Evolutionary conservation across 2,113 vertebrate species (phyloP), one percentile per base, ranked within the genome.

Genomic region (Psilopogon haemacephalus): DNA sequence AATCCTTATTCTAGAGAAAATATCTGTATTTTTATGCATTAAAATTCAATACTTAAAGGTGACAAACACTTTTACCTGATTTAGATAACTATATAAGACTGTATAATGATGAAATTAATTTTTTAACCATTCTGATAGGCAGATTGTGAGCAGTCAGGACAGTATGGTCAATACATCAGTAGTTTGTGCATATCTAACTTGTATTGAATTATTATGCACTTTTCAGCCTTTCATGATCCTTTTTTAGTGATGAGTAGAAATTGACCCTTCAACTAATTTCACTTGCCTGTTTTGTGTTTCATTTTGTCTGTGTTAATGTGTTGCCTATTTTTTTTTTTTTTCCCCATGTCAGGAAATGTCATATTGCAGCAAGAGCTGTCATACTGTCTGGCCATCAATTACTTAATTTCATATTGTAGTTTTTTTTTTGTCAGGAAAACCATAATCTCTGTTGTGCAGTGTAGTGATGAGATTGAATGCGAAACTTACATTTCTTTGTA

Each of bases 401-500:
- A 58, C 46, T 78, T 78, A 33, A 40, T 95, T 95, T 84, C 91
- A 63, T 92, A 55, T 92, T 74, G 16, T 60, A 72, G 37, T 3
- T 71, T 91, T 42, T 87, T 72, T 92, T 42, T 87, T 86, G 80
- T 42, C 52, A 88, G 60, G 62, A 89, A 62, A 93, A 93, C 33
- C 70, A 9, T 60, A 6, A 42, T 48, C 48, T 88, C 68, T 32
- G 2, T 60, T 89, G 70, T 68, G 75, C 93, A 94, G 80, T 42
- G 78, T 4, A 81, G 74, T 89, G 72, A 56, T 94, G 73, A 89
- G 82, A 67, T 48, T 90, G 58, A 59, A 35, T 76, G 86, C 48
- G 91, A 89, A 95, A 28, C 86, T 82, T 94, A 78, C 50, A 14
- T 64, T 88, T 96, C 23, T 93, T 95, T 60, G 18, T 94, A 94